Evolutionary conservation across 1,140 invertebrate genomes (phyloP), one percentile per base, ranked within the genome.

Genomic region (Microplitis demolitor): DNA sequence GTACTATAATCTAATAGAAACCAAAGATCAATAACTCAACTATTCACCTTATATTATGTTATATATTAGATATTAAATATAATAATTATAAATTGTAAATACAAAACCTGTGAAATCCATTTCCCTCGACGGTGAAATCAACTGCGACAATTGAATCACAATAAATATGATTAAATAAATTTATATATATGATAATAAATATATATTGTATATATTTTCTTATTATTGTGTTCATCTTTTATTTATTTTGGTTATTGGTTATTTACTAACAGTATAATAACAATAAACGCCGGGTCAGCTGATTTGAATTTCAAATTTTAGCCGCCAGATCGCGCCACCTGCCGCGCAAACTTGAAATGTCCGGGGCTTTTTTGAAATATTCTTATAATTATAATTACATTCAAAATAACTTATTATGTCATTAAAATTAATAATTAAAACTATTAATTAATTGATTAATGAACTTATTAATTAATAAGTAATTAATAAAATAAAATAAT

Each of bases 41-140:
- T n/a, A 24, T 8, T 11, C 1, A 33, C 24, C 24, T 33, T 3
- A 31, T 33, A 31, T 4, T 50, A 50, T 50, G 6, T 50, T 8
- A 8, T 50, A 50, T 50, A 6, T 13, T 8, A 8, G 6, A 8
- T 50, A 13, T 1, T 50, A 13, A 50, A 50, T 50, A 6, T 8
- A 50, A 4, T 71, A 13, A 45, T 56, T 13, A 4, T 50, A 66
- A 69, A 11, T 35, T 1, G 53, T 51, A 6, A 58, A 71, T 3
- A 66, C 24, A 24, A 82, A 78, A 86, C 84, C 84, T 86, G 75
- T 85, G 84, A 78, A 85, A 85, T 72, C 84, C 84, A 45, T 76
- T 69, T 45, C 82, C 83, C 63, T 78, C 72, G 4, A 85, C 67
- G 50, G 62, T 56, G 24, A 75, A 60, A 45, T 53, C 51, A 51